Evolutionary conservation across 2,888 invertebrate genomes (phyloP).

Genomic region (Pandemis heparana): DNA sequence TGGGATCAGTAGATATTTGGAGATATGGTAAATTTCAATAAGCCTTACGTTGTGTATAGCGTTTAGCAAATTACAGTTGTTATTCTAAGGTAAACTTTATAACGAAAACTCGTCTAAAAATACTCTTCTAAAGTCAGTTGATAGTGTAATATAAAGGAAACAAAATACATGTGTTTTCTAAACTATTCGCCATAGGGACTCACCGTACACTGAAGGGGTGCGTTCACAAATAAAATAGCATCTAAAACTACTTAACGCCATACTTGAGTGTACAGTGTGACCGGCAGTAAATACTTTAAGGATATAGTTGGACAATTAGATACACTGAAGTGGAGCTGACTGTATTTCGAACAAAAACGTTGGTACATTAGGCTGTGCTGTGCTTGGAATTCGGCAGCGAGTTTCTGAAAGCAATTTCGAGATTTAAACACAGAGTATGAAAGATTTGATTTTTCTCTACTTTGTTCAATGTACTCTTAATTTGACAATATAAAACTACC

Average conservation of each 20-base stretch:
- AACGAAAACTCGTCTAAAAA: conserved; percentile 84
- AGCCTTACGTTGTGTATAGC: conserved; percentile 71
- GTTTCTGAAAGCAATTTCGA: conserved; percentile 22
- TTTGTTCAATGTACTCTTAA: too few species aligned
- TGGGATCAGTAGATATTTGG: conserved; percentile 47
- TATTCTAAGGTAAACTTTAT: conserved; percentile 69
- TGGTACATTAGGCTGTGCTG: conserved; percentile 32
- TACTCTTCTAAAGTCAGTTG: conserved; percentile 66
- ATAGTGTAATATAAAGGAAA: conserved; percentile 28
- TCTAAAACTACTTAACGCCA: conserved; percentile 20
- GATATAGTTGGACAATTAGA: conserved; percentile 2
- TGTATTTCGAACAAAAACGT: conserved; percentile 14
- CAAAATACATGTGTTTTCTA: conserved; percentile 34
- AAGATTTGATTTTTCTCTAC: neutral
- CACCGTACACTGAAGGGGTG: conserved; percentile 15
- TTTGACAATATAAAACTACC: too few species aligned
- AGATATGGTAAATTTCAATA: conserved; percentile 64
- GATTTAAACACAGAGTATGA: neutral
- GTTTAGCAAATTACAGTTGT: conserved; percentile 59
- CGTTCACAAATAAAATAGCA: conserved; percentile 3
- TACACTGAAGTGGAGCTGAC: conserved; percentile 23
- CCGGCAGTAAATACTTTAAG: conserved; percentile 22
- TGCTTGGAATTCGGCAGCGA: conserved; percentile 32
- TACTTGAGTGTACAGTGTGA: conserved; percentile 16
- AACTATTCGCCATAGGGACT: conserved; percentile 17